Base-by-base conservation (phyloP, 2,888 invertebrate species). In the Sinhomidia bicolor region DNA sequence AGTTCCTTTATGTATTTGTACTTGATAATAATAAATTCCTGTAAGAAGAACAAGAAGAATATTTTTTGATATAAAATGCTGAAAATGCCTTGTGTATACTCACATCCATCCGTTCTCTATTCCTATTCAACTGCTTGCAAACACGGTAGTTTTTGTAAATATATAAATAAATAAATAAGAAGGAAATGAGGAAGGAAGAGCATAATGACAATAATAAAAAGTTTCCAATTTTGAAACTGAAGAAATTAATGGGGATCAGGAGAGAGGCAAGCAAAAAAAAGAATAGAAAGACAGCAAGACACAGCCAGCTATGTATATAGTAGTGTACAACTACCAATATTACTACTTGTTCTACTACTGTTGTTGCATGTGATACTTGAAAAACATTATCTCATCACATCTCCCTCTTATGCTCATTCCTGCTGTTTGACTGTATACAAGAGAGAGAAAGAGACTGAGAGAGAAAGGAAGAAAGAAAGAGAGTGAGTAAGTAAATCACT, bases 171-270 rank as follows among this genome's bases (percentile, higher is more conserved):
- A 76, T 71, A 71, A 76, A 57, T 36, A 78, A 32, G 29, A 57
- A 78, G 57, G 76, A 76, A 76, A 76, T 71, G 71, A 76, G 76
- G 57, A 57, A 54, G 57, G 78, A 78, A 78, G 32, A 54, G 36
- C 36, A 78, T 71, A 80, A 81, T 87, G 87, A 87, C 80, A 87
- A 81, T 87, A 78, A 78, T 78, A 87, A 87, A 87, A 87, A 68
- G 68, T 81, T 60, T 36, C 57, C 51, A 81, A 71, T 68, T 87
- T 87, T 85, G 29, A 60, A 62, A 80, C 32, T 44, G 80, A 44
- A 41, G 62, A 80, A 78, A 78, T 78, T 78, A 78, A 78, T 78
- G 78, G 74, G 74, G 74, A 47, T 74, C 74, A 47, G 23, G 57
- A 78, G 74, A 74, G 74, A 26, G 4, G 26, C n/a, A n/a, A n/a